Evolutionary conservation across 2,113 vertebrate genomes (phyloP).

Genomic region (Corythornis cristatus): DNA sequence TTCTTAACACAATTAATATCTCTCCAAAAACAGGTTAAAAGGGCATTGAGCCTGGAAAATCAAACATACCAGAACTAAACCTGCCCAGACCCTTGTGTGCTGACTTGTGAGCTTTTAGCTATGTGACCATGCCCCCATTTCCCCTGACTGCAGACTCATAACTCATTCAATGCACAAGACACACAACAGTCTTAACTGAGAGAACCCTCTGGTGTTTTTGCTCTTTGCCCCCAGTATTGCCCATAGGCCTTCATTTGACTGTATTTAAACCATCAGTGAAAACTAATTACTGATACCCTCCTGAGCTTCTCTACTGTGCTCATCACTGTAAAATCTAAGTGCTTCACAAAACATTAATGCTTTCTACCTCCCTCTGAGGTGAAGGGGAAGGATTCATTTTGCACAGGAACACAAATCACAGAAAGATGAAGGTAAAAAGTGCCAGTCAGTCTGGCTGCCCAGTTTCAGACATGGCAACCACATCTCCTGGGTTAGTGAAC

Average conservation of each 20-base stretch:
- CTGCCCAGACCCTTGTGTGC: not conserved
- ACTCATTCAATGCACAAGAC: not conserved
- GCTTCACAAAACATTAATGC: conserved; percentile 5
- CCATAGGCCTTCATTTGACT: not conserved
- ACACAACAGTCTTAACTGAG: not conserved
- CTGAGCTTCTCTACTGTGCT: not conserved
- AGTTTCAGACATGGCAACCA: not conserved
- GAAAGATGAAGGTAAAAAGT: not conserved
- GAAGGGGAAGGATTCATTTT: not conserved
- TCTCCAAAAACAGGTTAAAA: not conserved
- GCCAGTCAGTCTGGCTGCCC: not conserved
- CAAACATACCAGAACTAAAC: not conserved
- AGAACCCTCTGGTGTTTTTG: not conserved
- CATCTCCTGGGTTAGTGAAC: not conserved
- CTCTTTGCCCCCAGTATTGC: not conserved
- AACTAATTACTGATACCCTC: not conserved
- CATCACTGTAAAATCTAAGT: not conserved
- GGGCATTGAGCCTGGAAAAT: not conserved
- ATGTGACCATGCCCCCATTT: not conserved
- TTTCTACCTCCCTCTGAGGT: conserved; percentile 9
- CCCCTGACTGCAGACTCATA: not conserved
- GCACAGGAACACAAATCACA: not conserved
- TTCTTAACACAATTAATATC: not conserved
- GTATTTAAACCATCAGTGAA: not conserved
- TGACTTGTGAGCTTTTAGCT: not conserved